These are phyloP conservation scores for Tragelaphus imberbis DNA, from an alignment of 2,113 vertebrate species.

Conservation along the genomic window DNA sequence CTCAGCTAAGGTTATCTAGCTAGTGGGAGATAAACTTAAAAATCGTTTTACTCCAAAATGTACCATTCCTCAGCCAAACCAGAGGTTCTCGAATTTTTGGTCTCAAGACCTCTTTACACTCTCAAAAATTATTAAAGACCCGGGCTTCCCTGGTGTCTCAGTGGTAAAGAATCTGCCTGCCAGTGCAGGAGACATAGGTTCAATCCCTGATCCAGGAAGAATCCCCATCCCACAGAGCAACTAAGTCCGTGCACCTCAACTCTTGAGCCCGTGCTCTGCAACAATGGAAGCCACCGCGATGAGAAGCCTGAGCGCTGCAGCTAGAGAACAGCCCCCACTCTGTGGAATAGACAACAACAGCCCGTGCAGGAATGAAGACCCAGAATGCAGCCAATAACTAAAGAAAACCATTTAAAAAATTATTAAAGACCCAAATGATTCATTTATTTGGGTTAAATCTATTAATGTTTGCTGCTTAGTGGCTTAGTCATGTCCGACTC, in stretches of 20 bases:
- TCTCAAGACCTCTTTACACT: not conserved
- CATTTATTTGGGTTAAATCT: not conserved
- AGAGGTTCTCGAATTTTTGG: not conserved
- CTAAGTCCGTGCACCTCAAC: not conserved
- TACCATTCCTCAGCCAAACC: not conserved
- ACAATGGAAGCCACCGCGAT: rapidly evolving
- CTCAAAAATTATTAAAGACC: not conserved
- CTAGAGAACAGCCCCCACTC: not conserved
- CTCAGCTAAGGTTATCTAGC: not conserved
- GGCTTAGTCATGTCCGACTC: not conserved
- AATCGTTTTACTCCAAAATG: not conserved
- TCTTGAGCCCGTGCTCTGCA: not conserved
- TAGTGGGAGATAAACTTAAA: not conserved
- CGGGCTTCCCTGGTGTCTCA: not conserved
- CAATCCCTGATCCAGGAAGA: not conserved
- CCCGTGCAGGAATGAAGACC: not conserved
- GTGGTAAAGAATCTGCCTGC: not conserved
- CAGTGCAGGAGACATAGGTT: not conserved
- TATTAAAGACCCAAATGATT: not conserved
- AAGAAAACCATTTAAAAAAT: not conserved
- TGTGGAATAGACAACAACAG: not conserved
- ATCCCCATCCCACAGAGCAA: not conserved
- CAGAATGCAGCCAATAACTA: not conserved
- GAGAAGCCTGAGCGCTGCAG: not conserved
- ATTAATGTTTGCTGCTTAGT: not conserved